phyloP scores from a whole-genome alignment of 2,797 vertebrate genomes.

The Tarsius wallacei region DNA sequence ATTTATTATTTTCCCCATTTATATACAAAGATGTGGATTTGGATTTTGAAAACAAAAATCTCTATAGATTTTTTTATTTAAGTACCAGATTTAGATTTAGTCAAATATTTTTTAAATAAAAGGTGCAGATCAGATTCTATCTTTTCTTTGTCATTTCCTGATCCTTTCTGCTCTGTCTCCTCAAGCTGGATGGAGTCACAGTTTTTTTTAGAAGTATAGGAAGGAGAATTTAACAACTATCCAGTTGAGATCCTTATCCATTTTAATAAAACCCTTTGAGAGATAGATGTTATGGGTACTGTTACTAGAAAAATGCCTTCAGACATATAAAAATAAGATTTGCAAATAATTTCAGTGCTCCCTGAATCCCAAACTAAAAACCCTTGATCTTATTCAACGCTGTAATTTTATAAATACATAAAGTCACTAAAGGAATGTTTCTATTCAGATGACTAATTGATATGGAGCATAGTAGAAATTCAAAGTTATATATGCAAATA shows the following conservation, averaged over 20 bases:
- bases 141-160: not conserved
- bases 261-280: conserved; percentile 8
- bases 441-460: not conserved
- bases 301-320: not conserved
- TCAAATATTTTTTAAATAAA: conserved; percentile 14
- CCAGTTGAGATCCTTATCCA: not conserved
- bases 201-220: not conserved
- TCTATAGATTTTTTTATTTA: not conserved
- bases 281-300: not conserved
- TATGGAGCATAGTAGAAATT: not conserved
- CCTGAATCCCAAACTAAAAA: not conserved
- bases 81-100: not conserved
- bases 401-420: not conserved
- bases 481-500: not conserved
- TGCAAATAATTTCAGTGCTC: not conserved
- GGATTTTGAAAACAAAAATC: not conserved
- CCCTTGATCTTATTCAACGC: not conserved
- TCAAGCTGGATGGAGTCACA: not conserved
- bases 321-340: not conserved
- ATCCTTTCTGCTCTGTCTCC: not conserved
- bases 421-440: not conserved
- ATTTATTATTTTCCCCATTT: not conserved
- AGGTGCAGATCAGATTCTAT: not conserved
- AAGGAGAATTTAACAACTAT: not conserved
- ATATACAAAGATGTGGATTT: not conserved